phyloP scores from a whole-genome alignment of 2,888 invertebrate genomes.

The Blastobasis lacticolella region DNA sequence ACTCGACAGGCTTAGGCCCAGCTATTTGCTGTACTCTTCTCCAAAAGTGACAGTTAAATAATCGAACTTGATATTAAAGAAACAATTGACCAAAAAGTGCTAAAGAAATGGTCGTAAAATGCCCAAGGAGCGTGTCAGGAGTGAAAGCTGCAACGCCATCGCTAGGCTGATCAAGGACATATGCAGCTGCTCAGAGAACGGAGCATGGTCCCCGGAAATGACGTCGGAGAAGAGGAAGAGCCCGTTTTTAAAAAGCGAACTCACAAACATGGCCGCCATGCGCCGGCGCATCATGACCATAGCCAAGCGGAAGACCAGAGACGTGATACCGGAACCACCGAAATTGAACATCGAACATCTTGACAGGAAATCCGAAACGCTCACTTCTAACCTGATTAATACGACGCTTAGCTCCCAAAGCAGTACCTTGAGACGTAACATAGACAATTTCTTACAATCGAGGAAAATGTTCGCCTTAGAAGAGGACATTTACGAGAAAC shows the following conservation, averaged over 20 bases:
- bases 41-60: constrained; percentile 58
- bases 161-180: constrained; percentile 64
- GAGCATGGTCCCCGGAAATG: constrained; percentile 69
- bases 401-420: constrained; percentile 56
- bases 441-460: constrained; percentile 55
- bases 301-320: constrained; percentile 51
- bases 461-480: constrained; percentile 56
- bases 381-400: constrained; percentile 55
- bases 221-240: constrained; percentile 53
- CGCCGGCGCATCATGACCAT: constrained; percentile 56
- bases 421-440: constrained; percentile 55
- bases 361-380: constrained; percentile 42
- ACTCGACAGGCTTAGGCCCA: constrained; percentile 10
- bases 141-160: constrained; percentile 61
- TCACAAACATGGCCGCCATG: constrained; percentile 67
- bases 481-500: constrained; percentile 63
- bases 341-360: constrained; percentile 35
- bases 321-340: constrained; percentile 40
- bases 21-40: constrained; percentile 54
- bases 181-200: constrained; percentile 68
- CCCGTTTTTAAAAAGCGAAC: constrained; percentile 59
- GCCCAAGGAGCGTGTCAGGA: constrained; percentile 49
- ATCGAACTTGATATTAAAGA: constrained; percentile 25
- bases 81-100: constrained; percentile 2
- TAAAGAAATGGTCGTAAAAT: constrained; percentile 33